A percentile compares a stretch with the other conserved stretches of the same genome.
These are phyloP conservation scores for Dasysyrphus albostriatus DNA, from an alignment of 2,888 invertebrate genomes.

Conservation along the genomic window DNA sequence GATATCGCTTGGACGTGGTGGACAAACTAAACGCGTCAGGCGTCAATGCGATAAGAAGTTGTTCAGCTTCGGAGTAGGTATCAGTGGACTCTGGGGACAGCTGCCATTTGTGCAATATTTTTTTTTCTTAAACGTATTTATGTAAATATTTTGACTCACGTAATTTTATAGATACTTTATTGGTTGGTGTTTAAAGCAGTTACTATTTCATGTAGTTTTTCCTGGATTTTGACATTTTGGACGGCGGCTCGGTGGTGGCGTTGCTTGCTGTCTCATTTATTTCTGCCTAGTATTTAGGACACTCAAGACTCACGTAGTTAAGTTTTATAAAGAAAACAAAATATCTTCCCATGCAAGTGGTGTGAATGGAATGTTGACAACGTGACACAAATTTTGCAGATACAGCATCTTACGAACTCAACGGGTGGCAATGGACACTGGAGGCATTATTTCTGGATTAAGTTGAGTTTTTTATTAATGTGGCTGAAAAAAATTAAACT, in stretches of 20 bases:
- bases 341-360: neutral
- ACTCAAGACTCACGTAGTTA: neutral
- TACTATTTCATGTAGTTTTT: constrained; percentile 4
- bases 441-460: neutral
- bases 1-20: constrained; percentile 48
- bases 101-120: neutral
- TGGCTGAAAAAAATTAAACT: neutral
- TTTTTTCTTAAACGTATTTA: neutral
- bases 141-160: constrained; percentile 29
- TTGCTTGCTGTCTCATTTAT: neutral
- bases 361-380: constrained; percentile 16
- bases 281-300: neutral
- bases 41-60: constrained; percentile 36
- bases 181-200: neutral
- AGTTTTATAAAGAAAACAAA: neutral
- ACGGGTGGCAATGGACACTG: constrained; percentile 1
- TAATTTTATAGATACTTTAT: constrained; percentile 25
- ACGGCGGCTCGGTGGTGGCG: neutral
- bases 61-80: neutral
- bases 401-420: neutral
- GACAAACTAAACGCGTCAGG: constrained; percentile 51
- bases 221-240: constrained; percentile 28
- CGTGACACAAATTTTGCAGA: constrained; percentile 1
- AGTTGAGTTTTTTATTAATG: neutral
- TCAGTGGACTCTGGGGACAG: constrained; percentile 1